phyloP scores from a whole-genome alignment of 2,113 vertebrate species.

The Muntiacus reevesi region DNA sequence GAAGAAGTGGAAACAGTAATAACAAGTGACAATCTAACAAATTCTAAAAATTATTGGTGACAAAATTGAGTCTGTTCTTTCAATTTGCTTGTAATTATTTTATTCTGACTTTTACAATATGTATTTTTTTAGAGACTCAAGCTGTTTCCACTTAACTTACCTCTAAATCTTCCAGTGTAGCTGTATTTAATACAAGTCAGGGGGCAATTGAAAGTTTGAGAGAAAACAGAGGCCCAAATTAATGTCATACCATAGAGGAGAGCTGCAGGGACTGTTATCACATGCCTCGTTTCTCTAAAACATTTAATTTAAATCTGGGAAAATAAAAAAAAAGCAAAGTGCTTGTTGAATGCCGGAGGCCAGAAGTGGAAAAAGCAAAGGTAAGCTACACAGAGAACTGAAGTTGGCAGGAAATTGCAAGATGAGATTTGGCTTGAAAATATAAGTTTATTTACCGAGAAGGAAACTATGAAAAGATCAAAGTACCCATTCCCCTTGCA shows the following conservation, averaged over 20 bases:
- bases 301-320: neutral
- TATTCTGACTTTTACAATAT: conserved; percentile 10
- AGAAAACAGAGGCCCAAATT: conserved; percentile 9
- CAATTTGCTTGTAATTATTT: neutral
- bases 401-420: conserved; percentile 32
- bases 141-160: conserved; percentile 28
- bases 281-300: neutral
- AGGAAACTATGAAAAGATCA: conserved; percentile 33
- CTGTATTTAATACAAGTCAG: neutral
- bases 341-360: neutral
- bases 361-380: conserved; percentile 5
- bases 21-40: neutral
- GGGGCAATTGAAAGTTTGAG: neutral
- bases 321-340: neutral
- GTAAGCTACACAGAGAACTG: neutral
- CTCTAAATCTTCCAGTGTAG: neutral
- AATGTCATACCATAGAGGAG: neutral
- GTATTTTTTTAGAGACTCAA: neutral
- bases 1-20: neutral
- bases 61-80: conserved; percentile 24
- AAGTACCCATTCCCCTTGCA: neutral
- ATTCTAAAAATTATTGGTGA: conserved; percentile 22
- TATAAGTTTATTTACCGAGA: conserved; percentile 21
- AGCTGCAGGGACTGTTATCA: neutral
- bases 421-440: conserved; percentile 41